A percentile compares a stretch with the other conserved stretches of the same genome.
These are phyloP conservation scores for Australoheros facetus DNA, from an alignment of 2,797 vertebrate species.

Conservation along the genomic window DNA sequence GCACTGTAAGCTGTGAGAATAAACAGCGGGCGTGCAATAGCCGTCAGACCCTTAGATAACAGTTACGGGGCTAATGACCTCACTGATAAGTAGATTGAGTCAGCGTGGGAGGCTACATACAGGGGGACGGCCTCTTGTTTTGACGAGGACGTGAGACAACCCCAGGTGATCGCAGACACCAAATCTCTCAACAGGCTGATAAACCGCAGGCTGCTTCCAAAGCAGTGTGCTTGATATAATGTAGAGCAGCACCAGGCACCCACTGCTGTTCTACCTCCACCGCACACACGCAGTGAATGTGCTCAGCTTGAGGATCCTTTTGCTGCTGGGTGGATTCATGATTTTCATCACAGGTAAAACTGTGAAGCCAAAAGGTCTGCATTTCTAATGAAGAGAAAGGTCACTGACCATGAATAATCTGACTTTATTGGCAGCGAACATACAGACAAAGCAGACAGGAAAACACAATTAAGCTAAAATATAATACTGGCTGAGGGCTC, in stretches of 20 bases:
- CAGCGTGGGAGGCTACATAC: constrained; percentile 47
- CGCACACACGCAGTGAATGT: neutral
- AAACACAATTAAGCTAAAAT: neutral
- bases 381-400: neutral
- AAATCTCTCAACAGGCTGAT: constrained; percentile 20
- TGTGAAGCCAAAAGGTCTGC: neutral
- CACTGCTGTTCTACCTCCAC: neutral
- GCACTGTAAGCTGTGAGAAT: constrained; percentile 44
- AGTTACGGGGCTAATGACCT: constrained; percentile 65
- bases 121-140: constrained; percentile 46
- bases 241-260: neutral
- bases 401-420: neutral
- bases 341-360: neutral
- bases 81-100: constrained; percentile 70
- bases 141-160: constrained; percentile 48
- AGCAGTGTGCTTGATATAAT: neutral
- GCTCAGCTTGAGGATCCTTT: neutral
- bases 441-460: neutral
- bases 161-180: constrained; percentile 31
- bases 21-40: constrained; percentile 42
- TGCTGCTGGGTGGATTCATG: neutral
- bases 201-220: constrained; percentile 16
- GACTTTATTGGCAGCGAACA: neutral
- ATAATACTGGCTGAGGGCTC: neutral
- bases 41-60: constrained; percentile 61